Percentiles rank a stretch among this genome's conserved stretches.
Evolutionary conservation across 2,113 vertebrate species (phyloP).

Genomic region (Brienomyrus brachyistius): DNA sequence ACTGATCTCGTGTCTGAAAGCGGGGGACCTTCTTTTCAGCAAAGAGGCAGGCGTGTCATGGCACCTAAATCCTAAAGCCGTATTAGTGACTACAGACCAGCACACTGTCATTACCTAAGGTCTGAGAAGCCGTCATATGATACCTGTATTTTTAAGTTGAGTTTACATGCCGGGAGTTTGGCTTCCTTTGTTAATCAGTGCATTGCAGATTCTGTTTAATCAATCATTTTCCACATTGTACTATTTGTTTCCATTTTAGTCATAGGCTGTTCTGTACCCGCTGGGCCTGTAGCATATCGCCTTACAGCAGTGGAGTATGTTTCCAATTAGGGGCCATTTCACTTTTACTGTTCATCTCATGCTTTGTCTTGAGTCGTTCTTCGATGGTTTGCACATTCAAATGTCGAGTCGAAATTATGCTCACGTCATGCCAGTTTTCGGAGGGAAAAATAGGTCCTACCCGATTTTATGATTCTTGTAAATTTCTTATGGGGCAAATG

Average conservation of each 20-base stretch:
- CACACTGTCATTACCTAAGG: neutral
- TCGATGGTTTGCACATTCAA: neutral
- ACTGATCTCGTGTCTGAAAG: slow-evolving; percentile 16
- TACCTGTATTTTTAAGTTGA: neutral
- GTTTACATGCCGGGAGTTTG: neutral
- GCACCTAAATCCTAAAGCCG: neutral
- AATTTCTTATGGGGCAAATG: neutral
- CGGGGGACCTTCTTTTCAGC: neutral
- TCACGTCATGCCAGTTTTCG: neutral
- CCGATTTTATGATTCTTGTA: neutral
- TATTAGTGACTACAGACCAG: neutral
- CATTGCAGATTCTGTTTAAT: neutral
- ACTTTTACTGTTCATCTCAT: neutral
- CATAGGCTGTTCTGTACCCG: neutral
- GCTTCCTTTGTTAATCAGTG: neutral
- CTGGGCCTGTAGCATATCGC: neutral
- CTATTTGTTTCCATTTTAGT: neutral
- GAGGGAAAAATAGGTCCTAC: neutral
- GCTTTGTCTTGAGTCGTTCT: neutral
- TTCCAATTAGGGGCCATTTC: neutral
- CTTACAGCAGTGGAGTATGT: neutral
- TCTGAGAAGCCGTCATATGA: neutral
- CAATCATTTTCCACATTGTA: neutral
- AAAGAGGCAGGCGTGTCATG: neutral
- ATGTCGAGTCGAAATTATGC: neutral